Conservation (phyloP, 2,888 invertebrate genomes). For the Cryptus armator region DNA sequence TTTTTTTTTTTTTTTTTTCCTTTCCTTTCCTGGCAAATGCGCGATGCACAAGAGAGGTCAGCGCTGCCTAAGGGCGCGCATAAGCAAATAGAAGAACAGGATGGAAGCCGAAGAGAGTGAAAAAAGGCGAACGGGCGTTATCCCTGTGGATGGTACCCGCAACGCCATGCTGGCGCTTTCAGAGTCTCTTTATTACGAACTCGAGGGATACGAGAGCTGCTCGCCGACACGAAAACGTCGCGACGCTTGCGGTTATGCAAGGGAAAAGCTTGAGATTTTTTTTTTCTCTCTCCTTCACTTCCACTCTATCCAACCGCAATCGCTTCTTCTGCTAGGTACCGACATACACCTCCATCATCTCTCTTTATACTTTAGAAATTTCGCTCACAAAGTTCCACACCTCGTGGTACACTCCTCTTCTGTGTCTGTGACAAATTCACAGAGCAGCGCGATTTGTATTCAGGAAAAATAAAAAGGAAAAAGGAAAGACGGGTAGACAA, state of each 20-base stretch:
- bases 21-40: background rate
- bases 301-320: slow-evolving; percentile 30
- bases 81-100: background rate
- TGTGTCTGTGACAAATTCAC: background rate
- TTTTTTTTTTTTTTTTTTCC: slow-evolving; percentile 30
- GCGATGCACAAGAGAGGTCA: background rate
- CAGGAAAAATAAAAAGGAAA: background rate
- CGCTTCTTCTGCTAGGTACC: slow-evolving; percentile 20
- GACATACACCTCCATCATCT: background rate
- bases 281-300: slow-evolving; percentile 8
- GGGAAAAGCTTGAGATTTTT: slow-evolving; percentile 7
- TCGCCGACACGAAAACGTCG: slow-evolving; percentile 29
- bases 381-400: background rate
- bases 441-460: slow-evolving; percentile 11
- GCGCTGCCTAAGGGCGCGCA: background rate
- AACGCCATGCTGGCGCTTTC: slow-evolving; percentile 58
- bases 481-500: background rate
- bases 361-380: slow-evolving; percentile 27
- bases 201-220: slow-evolving; percentile 32
- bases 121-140: slow-evolving; percentile 31
- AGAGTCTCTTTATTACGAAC: slow-evolving; percentile 68
- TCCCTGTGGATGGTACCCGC: slow-evolving; percentile 46
- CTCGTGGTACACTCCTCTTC: background rate
- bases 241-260: slow-evolving; percentile 26
- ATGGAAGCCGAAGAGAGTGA: background rate